Evolutionary conservation across 1,140 invertebrate species (phyloP), one percentile per base, ranked within the genome.

Genomic region (Leptinotarsa lineolata): DNA sequence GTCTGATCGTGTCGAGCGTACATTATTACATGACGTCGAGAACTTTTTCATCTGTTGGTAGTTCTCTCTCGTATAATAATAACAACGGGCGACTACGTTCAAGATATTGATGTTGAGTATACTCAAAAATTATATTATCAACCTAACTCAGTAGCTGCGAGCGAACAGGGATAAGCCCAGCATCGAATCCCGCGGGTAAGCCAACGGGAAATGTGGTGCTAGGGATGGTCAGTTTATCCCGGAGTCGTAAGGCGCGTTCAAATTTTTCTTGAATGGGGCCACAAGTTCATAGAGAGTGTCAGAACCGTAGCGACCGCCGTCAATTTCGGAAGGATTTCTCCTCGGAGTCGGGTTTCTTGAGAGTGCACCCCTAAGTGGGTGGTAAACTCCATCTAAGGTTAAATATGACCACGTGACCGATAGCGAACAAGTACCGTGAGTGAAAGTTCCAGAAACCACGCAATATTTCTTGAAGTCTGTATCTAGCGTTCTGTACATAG

Each of bases 301-400:
- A 92, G 90, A 85, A 90, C 91, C 87, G 87, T 92, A 88, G 85
- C 82, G 86, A 85, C 83, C 82, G 83, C 81, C 81, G 83, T 81
- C 83, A 81, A 81, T 82, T 82, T 84, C 85, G 86, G 87, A 86
- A 87, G 78, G 85, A 84, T 86, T 82, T 87, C 87, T 89, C 87
- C 88, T 87, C 84, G 88, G 92, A 93, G 91, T 93, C 90, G 90
- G 88, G 91, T 93, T 93, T 91, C 88, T 94, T 94, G 92, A 88
- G 89, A 93, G 86, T 92, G 92, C 92, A 93, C 91, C 91, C 88
- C 91, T 88, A 93, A 93, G 88, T 84, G 86, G 90, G 92, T 91
- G 91, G 90, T 93, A 93, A 91, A 92, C 88, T 92, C 89, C 91
- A 91, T 91, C 91, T 91, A 94, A 93, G 89, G 90, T 91, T 93